Evolutionary conservation across 2,797 vertebrate species (phyloP), one percentile per base, ranked within the genome.

Genomic region (Acanthornis magna): DNA sequence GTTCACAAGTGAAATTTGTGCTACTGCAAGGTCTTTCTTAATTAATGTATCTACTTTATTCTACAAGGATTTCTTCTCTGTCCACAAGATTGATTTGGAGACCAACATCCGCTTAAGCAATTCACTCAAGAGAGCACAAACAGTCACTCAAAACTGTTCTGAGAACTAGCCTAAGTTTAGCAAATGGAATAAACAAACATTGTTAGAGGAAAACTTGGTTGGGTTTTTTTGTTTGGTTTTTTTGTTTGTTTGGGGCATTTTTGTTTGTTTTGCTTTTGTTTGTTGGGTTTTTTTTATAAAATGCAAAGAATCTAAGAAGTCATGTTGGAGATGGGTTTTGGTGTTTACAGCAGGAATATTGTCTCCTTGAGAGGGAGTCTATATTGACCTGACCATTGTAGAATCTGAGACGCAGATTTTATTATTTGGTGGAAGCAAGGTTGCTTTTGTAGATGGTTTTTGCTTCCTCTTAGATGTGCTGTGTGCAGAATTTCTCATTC

Each of bases 11-110:
- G 70, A 89, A 95, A 89, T 55, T 53, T 71, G 60, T 89, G n/a
- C 45, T 93, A 60, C 40, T 67, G 38, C 50, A 89, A 89, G 7
- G 54, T 89, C 68, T 71, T 71, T 80, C 67, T 89, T 96, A 95
- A 88, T 96, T 95, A 88, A 88, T 55, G 72, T 60, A 73, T 58
- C 66, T 92, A 34, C 65, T 93, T 95, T 65, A 82, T 89, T 93
- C 73, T 54, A 74, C 34, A 48, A 61, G 73, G 70, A 70, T 93
- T 96, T 86, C 47, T 82, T 86, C 62, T 71, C 65, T 75, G 43
- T 77, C 91, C 47, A 55, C 45, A 84, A 87, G 74, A 94, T 81
- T 89, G 75, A 94, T 95, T 94, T 78, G 72, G 76, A 80, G 77
- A 68, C 40, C 30, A 86, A 63, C 43, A 58, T 75, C 55, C 83